These are phyloP conservation scores for Paramormyrops kingsleyae DNA, from an alignment of 2,113 vertebrate species.

Conservation along the genomic window DNA sequence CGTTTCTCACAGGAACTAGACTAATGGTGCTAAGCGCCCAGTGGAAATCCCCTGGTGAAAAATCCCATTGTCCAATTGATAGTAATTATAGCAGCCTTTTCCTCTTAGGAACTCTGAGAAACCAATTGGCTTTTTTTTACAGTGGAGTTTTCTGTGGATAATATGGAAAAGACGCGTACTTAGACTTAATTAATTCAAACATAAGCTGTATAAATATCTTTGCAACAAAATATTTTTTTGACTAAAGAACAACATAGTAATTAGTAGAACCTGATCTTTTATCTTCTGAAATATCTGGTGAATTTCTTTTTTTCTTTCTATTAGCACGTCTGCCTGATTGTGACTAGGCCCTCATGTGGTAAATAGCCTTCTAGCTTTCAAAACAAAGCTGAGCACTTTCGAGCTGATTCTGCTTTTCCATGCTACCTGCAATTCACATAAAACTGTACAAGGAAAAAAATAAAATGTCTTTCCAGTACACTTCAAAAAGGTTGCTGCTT, in stretches of 20 bases:
- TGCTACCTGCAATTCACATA: background rate
- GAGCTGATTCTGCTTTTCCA: background rate
- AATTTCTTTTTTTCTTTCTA: background rate
- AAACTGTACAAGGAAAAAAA: background rate
- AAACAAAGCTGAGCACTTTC: background rate
- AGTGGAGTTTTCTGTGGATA: background rate
- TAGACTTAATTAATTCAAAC: background rate
- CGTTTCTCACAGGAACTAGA: slow-evolving; percentile 16
- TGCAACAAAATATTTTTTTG: background rate
- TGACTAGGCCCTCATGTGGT: background rate
- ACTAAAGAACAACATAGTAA: background rate
- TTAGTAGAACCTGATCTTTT: background rate
- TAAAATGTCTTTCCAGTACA: background rate
- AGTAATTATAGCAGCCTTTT: slow-evolving; percentile 37
- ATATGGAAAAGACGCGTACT: background rate
- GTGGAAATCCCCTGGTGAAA: slow-evolving; percentile 25
- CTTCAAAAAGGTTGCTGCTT: background rate
- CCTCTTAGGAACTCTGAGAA: slow-evolving; percentile 24
- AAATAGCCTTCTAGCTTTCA: background rate
- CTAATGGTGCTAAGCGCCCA: slow-evolving; percentile 3
- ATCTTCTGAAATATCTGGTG: background rate
- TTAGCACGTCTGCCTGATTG: background rate
- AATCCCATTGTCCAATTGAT: slow-evolving; percentile 36
- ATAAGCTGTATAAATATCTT: background rate
- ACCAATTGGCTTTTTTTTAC: slow-evolving; percentile 35